A percentile compares a stretch with the other conserved stretches of the same genome.
Evolutionary conservation across 2,113 vertebrate genomes (phyloP).

Genomic region (Ictidomys tridecemlineatus): DNA sequence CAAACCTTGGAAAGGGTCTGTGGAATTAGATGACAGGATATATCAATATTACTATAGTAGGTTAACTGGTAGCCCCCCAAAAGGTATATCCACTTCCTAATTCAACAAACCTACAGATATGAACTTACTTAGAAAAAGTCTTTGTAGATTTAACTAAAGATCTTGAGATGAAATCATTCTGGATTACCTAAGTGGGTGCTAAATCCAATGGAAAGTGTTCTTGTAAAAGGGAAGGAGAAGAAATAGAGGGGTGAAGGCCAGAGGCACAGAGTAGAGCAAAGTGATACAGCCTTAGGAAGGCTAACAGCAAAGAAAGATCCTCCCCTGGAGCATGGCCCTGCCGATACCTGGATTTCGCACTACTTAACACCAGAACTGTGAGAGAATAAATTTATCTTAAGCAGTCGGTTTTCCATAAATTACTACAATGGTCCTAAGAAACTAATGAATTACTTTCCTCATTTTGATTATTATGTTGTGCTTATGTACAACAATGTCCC

Average conservation of each 20-base stretch:
- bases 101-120: neutral
- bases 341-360: neutral
- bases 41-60: neutral
- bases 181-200: neutral
- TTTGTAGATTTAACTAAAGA: neutral
- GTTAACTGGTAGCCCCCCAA: neutral
- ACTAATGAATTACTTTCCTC: neutral
- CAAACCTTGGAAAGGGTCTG: neutral
- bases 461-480: neutral
- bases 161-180: neutral
- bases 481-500: neutral
- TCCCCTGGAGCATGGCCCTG: neutral
- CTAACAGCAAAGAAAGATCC: neutral
- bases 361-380: neutral
- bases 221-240: neutral
- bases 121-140: neutral
- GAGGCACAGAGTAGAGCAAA: neutral
- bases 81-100: neutral
- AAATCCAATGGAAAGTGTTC: neutral
- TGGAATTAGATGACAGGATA: neutral
- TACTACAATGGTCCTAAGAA: neutral
- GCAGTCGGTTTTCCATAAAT: neutral
- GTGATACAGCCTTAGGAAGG: neutral
- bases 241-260: neutral
- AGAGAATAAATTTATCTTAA: neutral